phyloP scores from a whole-genome alignment of 2,797 vertebrate species.

The Trematomus bernacchii region DNA sequence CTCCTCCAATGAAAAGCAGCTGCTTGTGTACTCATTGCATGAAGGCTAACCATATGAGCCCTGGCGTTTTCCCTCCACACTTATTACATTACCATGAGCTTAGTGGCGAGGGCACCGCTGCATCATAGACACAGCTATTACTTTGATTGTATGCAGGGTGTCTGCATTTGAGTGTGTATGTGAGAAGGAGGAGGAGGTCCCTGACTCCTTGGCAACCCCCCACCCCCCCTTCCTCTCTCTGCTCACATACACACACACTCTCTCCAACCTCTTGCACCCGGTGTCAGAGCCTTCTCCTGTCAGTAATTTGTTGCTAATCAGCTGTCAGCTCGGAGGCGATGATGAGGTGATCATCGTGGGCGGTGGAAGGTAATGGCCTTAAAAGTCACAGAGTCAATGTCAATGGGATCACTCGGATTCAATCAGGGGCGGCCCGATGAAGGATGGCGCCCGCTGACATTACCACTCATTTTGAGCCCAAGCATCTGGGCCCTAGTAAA shows the following conservation, averaged over 20 bases:
- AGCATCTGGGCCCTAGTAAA: conserved; percentile 99
- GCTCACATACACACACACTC: conserved; percentile 22
- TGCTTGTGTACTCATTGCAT: conserved; percentile 46
- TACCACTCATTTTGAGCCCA: conserved; percentile 99
- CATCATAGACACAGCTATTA: conserved; percentile 63
- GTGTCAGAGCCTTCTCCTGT: conserved; percentile 87
- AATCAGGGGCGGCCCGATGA: conserved; percentile 93
- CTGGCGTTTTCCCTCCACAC: conserved; percentile 42
- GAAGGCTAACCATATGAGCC: conserved; percentile 44
- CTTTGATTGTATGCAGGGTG: conserved; percentile 46
- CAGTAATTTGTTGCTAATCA: conserved; percentile 99
- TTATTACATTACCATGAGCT: conserved; percentile 72
- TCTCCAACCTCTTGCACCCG: conserved; percentile 37
- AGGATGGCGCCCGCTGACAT: conserved; percentile 98
- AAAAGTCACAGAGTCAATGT: conserved; percentile 99
- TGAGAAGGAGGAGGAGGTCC: conserved; percentile 24
- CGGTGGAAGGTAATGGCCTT: conserved; percentile 98
- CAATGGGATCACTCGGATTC: conserved; percentile 99
- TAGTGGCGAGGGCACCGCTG: conserved; percentile 34
- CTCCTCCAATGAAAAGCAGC: conserved; percentile 68
- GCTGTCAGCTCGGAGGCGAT: conserved; percentile 93
- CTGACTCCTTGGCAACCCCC: conserved; percentile 50
- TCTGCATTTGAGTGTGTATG: conserved; percentile 17
- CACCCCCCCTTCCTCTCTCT: background rate
- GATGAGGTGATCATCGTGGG: conserved; percentile 94